Conservation (phyloP, 2,113 vertebrate species). For the Antechinus flavipes region DNA sequence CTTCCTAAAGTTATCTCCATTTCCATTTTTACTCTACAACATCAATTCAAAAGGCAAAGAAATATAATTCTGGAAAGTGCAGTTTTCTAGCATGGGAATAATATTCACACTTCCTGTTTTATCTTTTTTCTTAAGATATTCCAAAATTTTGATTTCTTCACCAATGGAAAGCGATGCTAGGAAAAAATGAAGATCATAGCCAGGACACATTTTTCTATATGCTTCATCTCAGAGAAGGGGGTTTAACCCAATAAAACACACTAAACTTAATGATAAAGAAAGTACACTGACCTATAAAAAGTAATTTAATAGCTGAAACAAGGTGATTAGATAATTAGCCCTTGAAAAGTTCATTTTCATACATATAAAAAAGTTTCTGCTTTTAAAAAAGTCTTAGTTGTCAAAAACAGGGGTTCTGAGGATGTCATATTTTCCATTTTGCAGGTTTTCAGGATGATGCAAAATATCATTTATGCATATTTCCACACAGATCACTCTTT, state of each 20-base stretch:
- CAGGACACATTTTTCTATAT: neutral
- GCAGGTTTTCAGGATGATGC: conserved; percentile 53
- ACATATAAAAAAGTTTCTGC: conserved; percentile 73
- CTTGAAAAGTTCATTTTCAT: conserved; percentile 78
- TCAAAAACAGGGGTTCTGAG: conserved; percentile 77
- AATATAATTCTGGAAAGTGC: neutral
- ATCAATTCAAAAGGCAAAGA: neutral
- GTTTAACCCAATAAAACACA: conserved; percentile 3
- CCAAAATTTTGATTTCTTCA: neutral
- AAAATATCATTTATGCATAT: conserved; percentile 57
- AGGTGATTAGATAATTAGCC: conserved; percentile 81
- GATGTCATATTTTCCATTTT: conserved; percentile 61
- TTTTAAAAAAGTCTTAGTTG: conserved; percentile 68
- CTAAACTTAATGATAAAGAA: conserved; percentile 24
- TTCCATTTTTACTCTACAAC: neutral
- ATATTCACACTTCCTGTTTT: neutral
- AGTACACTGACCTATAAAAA: conserved; percentile 76
- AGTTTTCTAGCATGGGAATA: neutral
- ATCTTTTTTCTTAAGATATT: neutral
- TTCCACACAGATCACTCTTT: neutral
- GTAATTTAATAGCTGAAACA: conserved; percentile 69
- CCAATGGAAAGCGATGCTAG: neutral
- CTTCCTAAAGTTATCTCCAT: neutral
- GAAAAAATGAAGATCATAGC: neutral
- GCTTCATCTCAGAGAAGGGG: conserved; percentile 17